Base-by-base conservation (phyloP, 1,140 invertebrate species). In the Antheraea mylitta region DNA sequence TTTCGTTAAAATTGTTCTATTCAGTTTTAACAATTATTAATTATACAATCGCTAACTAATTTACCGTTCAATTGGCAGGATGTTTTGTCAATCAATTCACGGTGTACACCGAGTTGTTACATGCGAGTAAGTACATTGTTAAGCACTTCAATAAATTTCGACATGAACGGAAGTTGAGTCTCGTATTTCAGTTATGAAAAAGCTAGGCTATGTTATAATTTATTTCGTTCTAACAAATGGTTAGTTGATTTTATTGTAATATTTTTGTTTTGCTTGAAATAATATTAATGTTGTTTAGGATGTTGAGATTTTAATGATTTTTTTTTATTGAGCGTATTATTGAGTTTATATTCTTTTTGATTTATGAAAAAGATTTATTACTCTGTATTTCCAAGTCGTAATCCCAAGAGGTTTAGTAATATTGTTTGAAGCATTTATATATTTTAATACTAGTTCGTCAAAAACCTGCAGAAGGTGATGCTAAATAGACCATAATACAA, bases 51-150 rank as follows among this genome's bases (percentile, higher is more conserved):
- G 42, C 42, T 48, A 16, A 18, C 18, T 65, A 19, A 65, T 22
- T 65, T 45, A 13, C 64, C 22, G 8, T 65, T 65, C n/a, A 65
- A 65, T 65, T 65, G 64, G 38, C 64, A 65, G 38, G 64, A 65
- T 65, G 64, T 65, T 65, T 65, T 18, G 64, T 30, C 64, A 65
- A 65, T 65, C 64, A 45, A 48, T n/a, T 22, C 64, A 18, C 64
- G 64, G 38, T 22, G 45, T n/a, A 19, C 45, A 19, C 42, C 45
- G n/a, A n/a, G n/a, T 63, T 30, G 30, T 62, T 30, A 30, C 61
- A 63, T 37, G 4, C 22, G 22, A 30, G 22, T 30, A 30, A 4
- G 22, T 30, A 63, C 61, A 63, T 63, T 63, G 61, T 63, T 63
- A 37, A 37, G 30, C 61, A 63, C 61, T 63, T n/a, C 61, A 63